These are phyloP conservation scores for Addax nasomaculatus DNA, from an alignment of 2,113 vertebrate species.

Conservation along the genomic window DNA sequence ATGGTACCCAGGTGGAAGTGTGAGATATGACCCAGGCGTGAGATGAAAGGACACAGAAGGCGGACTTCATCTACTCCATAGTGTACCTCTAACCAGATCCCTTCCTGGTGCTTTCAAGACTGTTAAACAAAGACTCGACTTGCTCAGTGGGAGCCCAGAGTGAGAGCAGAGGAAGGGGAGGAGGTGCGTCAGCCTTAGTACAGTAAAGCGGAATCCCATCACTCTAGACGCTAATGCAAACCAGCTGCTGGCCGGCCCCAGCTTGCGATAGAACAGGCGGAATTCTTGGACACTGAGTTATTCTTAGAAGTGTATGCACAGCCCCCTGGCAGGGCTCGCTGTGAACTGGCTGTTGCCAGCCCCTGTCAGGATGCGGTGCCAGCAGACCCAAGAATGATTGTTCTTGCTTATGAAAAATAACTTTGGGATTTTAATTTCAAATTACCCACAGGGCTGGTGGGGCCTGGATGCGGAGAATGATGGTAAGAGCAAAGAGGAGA, in stretches of 20 bases:
- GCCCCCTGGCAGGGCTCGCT: constrained; percentile 79
- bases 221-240: constrained; percentile 78
- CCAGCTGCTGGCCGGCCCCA: constrained; percentile 80
- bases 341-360: constrained; percentile 81
- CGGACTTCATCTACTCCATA: background rate
- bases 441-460: constrained; percentile 65
- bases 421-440: constrained; percentile 78
- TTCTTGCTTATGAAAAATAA: constrained; percentile 80
- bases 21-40: background rate
- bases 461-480: background rate
- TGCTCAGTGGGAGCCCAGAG: constrained; percentile 69
- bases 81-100: constrained; percentile 6
- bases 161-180: constrained; percentile 73
- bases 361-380: constrained; percentile 80
- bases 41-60: background rate
- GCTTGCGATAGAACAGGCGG: constrained; percentile 79
- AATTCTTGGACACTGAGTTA: constrained; percentile 87
- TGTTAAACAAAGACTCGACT: constrained; percentile 21
- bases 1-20: background rate
- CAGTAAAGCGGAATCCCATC: constrained; percentile 78
- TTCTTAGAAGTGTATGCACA: constrained; percentile 83
- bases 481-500: background rate
- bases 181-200: constrained; percentile 67
- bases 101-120: background rate
- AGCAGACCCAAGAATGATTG: constrained; percentile 80